Evolutionary conservation across 2,888 invertebrate genomes (phyloP), one percentile per base, ranked within the genome.

Genomic region (Gisinianus flammeolus): DNA sequence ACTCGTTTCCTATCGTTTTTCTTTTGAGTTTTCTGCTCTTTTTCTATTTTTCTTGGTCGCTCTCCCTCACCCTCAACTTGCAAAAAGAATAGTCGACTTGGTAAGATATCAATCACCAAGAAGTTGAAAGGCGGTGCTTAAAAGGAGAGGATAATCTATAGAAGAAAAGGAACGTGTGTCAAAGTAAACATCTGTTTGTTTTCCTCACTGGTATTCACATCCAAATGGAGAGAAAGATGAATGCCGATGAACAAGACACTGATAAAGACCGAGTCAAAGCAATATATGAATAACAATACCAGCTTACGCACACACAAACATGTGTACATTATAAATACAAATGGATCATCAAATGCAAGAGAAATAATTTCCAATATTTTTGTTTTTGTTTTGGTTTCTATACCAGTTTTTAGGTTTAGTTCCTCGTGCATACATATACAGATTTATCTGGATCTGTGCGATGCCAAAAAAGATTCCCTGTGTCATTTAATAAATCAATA

Each of bases 171-270:
- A 56, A 73, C 73, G 35, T 56, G 62, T 73, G 73, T 73, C 73
- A 73, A 73, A 73, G 73, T 73, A 73, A 73, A 73, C 73, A 73
- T 73, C 73, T 73, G 73, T 73, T 73, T 73, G 73, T 73, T 73
- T 73, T 73, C 33, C 73, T 73, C 56, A 56, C 24, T 62, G 16
- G 1, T 30, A 1, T 26, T 5, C 44, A 71, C 19, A 44, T 26
- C 62, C 16, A 22, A 71, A 28, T 28, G n/a, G 19, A 31, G 73
- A 35, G 33, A 33, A 73, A 73, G 71, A 71, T 71, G 71, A 56
- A 71, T 71, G 71, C 28, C 62, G 54, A 54, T 54, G 54, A n/a
- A 54, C n/a, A n/a, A n/a, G n/a, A n/a, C n/a, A n/a, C n/a, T n/a
- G n/a, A n/a, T n/a, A n/a, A n/a, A n/a, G n/a, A n/a, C n/a, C n/a